Evolutionary conservation across 2,113 vertebrate species (phyloP).

Genomic region (Antechinus stuartii): DNA sequence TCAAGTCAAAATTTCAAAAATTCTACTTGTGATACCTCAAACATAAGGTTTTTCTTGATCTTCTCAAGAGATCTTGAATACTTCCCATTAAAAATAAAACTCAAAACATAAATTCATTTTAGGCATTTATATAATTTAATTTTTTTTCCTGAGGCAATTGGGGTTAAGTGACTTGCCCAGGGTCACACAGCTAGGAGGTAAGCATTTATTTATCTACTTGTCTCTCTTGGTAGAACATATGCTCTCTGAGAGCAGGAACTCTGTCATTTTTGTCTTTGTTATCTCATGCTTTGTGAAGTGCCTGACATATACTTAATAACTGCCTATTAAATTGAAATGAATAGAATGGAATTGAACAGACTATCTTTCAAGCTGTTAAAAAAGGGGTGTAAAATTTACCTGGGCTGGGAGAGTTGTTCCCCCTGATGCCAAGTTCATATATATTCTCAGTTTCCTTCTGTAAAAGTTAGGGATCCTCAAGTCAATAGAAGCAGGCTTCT

Average conservation of each 20-base stretch:
- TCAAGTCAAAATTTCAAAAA: background rate
- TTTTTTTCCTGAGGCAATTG: no score
- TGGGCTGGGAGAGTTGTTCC: background rate
- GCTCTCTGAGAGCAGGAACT: background rate
- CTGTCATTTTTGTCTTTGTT: background rate
- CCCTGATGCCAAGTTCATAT: background rate
- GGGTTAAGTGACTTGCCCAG: no score
- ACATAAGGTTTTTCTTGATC: background rate
- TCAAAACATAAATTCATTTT: background rate
- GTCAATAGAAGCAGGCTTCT: background rate
- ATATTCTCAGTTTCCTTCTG: background rate
- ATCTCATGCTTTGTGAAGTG: no score
- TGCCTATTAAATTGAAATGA: background rate
- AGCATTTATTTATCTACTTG: background rate
- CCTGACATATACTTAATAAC: background rate
- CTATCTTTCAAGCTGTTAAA: background rate
- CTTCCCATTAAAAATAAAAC: background rate
- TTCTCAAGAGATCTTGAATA: background rate
- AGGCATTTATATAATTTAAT: background rate
- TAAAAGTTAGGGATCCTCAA: background rate
- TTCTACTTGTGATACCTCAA: background rate
- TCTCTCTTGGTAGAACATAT: background rate
- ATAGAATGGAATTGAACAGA: background rate
- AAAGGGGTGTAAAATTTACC: background rate
- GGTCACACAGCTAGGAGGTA: background rate